These are phyloP conservation scores for Fistularia commersonii DNA, from an alignment of 2,797 vertebrate genomes.

Conservation along the genomic window DNA sequence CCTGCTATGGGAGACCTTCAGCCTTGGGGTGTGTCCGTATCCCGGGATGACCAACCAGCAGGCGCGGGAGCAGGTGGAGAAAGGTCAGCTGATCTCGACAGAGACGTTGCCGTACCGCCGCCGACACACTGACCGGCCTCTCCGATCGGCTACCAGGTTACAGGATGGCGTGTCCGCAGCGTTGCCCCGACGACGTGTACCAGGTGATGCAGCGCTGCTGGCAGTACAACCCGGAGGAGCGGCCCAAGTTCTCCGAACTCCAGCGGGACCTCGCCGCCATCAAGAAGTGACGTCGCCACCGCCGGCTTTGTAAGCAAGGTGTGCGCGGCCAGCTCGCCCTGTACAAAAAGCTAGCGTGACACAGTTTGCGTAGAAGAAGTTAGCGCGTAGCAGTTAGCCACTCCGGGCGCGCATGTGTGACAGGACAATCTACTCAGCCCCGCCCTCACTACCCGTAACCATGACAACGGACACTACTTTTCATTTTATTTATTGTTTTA, in stretches of 20 bases:
- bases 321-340: background rate
- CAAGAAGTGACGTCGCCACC: conserved; percentile 80
- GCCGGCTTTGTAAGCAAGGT: background rate
- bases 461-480: too few relatives aligned
- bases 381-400: too few relatives aligned
- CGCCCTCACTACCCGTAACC: too few relatives aligned
- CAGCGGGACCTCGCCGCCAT: conserved; percentile 85
- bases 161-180: conserved; percentile 92
- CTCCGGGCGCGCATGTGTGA: too few relatives aligned
- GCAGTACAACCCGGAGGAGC: conserved; percentile 92
- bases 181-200: conserved; percentile 94
- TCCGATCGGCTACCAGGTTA: conserved; percentile 76
- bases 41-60: conserved; percentile 98
- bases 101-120: too few relatives aligned
- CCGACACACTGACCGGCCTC: background rate
- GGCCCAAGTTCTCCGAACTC: conserved; percentile 90
- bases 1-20: conserved; percentile 97
- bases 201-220: conserved; percentile 94
- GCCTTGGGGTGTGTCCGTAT: conserved; percentile 93
- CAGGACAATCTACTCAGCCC: too few relatives aligned
- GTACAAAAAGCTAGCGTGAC: too few relatives aligned
- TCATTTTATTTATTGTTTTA: background rate
- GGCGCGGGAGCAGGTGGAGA: conserved; percentile 94
- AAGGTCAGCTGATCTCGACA: conserved; percentile 74
- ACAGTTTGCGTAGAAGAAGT: too few relatives aligned